phyloP scores from a whole-genome alignment of 2,113 vertebrate species.

The Canis aureus region DNA sequence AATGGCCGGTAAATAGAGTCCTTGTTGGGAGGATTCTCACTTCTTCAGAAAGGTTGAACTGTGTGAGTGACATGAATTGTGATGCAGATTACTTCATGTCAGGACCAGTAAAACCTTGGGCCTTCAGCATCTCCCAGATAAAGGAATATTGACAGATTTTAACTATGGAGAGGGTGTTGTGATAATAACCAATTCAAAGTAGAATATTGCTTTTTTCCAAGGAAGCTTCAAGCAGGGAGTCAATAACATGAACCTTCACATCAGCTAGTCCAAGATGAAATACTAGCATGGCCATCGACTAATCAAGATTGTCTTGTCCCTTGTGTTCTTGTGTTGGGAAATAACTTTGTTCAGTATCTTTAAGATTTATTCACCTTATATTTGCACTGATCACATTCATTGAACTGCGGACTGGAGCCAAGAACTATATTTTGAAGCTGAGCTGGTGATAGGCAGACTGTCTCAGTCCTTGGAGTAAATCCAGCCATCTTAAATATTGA shows the following conservation, averaged over 20 bases:
- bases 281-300: conserved; percentile 57
- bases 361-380: conserved; percentile 79
- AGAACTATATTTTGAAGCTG: conserved; percentile 75
- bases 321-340: conserved; percentile 73
- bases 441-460: conserved; percentile 72
- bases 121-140: conserved; percentile 58
- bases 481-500: conserved; percentile 78
- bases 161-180: conserved; percentile 44
- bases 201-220: conserved; percentile 74
- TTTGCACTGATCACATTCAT: conserved; percentile 67
- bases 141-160: conserved; percentile 67
- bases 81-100: conserved; percentile 55
- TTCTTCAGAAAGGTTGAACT: conserved; percentile 32
- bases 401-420: conserved; percentile 74
- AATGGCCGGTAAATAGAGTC: conserved; percentile 32
- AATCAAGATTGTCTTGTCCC: conserved; percentile 61
- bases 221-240: conserved; percentile 74
- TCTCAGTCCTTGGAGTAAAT: conserved; percentile 80
- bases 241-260: conserved; percentile 67
- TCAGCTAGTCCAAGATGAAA: conserved; percentile 72
- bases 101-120: conserved; percentile 62
- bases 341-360: conserved; percentile 74
- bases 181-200: conserved; percentile 65
- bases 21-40: background rate
- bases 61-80: conserved; percentile 48